phyloP scores from a whole-genome alignment of 2,797 vertebrate species.

The Rhodeus uyekii region DNA sequence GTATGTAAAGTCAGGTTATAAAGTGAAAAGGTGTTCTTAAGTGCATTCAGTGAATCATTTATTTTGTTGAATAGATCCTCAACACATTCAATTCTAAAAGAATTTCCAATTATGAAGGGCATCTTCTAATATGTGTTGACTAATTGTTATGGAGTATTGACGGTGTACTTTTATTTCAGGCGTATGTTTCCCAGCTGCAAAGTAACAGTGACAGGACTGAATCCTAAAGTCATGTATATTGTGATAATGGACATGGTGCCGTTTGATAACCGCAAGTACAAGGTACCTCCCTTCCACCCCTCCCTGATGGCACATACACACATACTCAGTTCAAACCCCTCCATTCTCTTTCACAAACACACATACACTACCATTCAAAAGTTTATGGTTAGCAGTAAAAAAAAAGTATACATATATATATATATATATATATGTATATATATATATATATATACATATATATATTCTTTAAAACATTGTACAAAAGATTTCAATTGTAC shows the following conservation, averaged over 20 bases:
- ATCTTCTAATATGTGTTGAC: background rate
- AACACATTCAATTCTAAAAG: background rate
- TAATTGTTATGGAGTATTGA: slow-evolving; percentile 24
- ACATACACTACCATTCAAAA: background rate
- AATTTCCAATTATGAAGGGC: background rate
- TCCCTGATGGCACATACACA: slow-evolving; percentile 7
- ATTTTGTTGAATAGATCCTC: background rate
- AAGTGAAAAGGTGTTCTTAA: background rate
- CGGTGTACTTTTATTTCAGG: slow-evolving; percentile 39
- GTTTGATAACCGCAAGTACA: slow-evolving; percentile 63
- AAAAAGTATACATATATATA: no score
- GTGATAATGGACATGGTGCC: slow-evolving; percentile 67
- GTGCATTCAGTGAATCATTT: background rate
- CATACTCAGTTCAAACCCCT: background rate
- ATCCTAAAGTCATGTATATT: slow-evolving; percentile 60
- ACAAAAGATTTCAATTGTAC: background rate
- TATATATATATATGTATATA: no score
- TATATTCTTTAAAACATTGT: no score
- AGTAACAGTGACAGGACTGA: slow-evolving; percentile 62
- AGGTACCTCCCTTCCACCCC: slow-evolving; percentile 53
- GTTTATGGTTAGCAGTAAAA: background rate
- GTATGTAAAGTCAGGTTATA: background rate
- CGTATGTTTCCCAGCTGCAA: slow-evolving; percentile 63
- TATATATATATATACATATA: no score
- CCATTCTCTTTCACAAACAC: background rate